Evolutionary conservation across 2,113 vertebrate genomes (phyloP), one percentile per base, ranked within the genome.

Genomic region (Plecturocebus donacophilus): DNA sequence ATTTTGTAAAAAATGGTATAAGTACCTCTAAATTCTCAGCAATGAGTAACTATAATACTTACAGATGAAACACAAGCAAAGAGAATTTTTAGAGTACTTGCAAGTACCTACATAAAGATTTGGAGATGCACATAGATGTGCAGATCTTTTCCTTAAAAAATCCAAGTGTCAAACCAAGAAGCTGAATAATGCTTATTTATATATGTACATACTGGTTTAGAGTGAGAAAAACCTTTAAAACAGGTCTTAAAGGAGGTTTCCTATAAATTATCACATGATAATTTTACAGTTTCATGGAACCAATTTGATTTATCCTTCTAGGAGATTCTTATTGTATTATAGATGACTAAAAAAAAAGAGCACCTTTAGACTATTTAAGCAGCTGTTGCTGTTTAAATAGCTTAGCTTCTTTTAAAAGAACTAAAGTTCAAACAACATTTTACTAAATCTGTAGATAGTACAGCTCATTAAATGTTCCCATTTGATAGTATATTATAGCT

Each of bases 81-180:
- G 92, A 96, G 80, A 77, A 94, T 86, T 94, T 96, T 90, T 94
- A 42, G 91, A 95, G 81, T 93, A 95, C 97, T 95, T 96, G 91
- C 49, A 93, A 92, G 73, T 32, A 75, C 70, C 80, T 94, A 92
- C 58, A 95, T 56, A 88, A 94, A 77, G 52, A 84, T 95, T 86
- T 49, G 20, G 19, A 88, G 52, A 90, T 82, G 12, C 70, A 88
- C 82, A 88, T 32, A 42, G 73, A 84, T 68, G 70, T 47, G 30
- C 30, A 96, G 68, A 87, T 76, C 47, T 94, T 80, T 97, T 64
- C 68, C 47, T 96, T 96, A 95, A 96, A 95, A 96, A 79, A 79
- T 71, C 64, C 64, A 93, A 96, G 58, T 64, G 47, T 91, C 71
- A 95, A 96, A 87, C 1, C 40, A 96, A 85, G 25, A 90, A 79